These are phyloP conservation scores for Tenthredo livida DNA, from an alignment of 2,888 invertebrate genomes.

Conservation along the genomic window DNA sequence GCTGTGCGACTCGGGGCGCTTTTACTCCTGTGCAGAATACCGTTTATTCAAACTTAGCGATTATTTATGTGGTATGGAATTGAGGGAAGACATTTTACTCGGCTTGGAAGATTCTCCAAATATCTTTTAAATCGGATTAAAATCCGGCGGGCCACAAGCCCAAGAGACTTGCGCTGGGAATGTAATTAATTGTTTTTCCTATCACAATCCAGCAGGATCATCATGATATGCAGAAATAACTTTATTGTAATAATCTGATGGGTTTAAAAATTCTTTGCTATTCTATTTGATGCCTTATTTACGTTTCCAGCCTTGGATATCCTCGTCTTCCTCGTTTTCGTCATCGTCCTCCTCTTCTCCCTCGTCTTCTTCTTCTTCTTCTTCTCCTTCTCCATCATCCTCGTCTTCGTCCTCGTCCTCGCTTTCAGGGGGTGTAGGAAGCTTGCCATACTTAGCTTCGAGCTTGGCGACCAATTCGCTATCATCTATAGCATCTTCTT, in stretches of 20 bases:
- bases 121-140: neutral
- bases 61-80: conserved; percentile 13
- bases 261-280: neutral
- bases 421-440: conserved; percentile 79
- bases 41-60: neutral
- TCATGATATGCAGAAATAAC: neutral
- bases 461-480: conserved; percentile 85
- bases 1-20: conserved; percentile 65
- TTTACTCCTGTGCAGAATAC: conserved; percentile 61
- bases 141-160: neutral
- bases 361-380: conserved; percentile 78
- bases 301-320: conserved; percentile 75
- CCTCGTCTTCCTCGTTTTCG: conserved; percentile 65
- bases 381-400: conserved; percentile 77
- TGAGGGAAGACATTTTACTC: neutral
- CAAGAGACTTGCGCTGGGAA: neutral
- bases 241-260: neutral
- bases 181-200: neutral
- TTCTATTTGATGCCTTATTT: conserved; percentile 66
- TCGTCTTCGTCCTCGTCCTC: conserved; percentile 76
- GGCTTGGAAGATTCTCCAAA: conserved; percentile 43
- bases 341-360: conserved; percentile 68
- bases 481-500: conserved; percentile 83
- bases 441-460: conserved; percentile 87
- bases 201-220: neutral